Evolutionary conservation across 2,888 invertebrate species (phyloP).

Genomic region (Ptychoptera contaminata): DNA sequence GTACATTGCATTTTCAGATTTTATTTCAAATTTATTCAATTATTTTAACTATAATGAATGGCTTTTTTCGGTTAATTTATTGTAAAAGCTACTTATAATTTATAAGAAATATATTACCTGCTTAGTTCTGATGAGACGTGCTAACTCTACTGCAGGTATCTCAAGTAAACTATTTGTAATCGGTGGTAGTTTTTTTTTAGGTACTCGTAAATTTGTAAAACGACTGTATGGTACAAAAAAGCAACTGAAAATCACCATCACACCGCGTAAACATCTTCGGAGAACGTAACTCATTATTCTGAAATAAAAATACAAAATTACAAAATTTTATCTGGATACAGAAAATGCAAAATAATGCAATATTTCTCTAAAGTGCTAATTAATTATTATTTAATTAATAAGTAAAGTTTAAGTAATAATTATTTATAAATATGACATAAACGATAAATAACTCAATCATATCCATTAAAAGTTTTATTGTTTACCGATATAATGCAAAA

Average conservation of each 20-base stretch:
- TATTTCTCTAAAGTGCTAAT: not conserved
- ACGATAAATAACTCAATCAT: no score
- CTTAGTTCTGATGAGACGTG: slow-evolving; percentile 52
- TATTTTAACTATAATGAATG: no score
- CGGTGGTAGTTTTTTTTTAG: slow-evolving; percentile 44
- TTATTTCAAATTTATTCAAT: no score
- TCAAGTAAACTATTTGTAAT: slow-evolving; percentile 49
- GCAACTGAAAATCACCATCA: slow-evolving; percentile 41
- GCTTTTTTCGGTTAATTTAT: no score
- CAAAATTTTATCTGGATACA: slow-evolving; percentile 19
- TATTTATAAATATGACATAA: no score
- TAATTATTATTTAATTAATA: not conserved
- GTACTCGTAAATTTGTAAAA: slow-evolving; percentile 34
- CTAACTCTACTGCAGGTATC: slow-evolving; percentile 50
- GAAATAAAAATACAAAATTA: slow-evolving; percentile 32
- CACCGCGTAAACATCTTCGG: slow-evolving; percentile 40
- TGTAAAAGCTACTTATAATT: no score
- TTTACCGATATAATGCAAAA: not conserved
- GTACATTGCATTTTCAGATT: no score
- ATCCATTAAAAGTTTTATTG: no score
- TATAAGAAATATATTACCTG: slow-evolving; percentile 34
- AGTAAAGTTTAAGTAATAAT: not conserved
- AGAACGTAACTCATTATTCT: slow-evolving; percentile 43
- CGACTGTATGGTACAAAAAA: slow-evolving; percentile 37
- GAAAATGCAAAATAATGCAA: not conserved